A percentile compares a stretch with the other conserved stretches of the same genome.
phyloP scores from a whole-genome alignment of 1,140 invertebrate species.

The Uloborus diversus region DNA sequence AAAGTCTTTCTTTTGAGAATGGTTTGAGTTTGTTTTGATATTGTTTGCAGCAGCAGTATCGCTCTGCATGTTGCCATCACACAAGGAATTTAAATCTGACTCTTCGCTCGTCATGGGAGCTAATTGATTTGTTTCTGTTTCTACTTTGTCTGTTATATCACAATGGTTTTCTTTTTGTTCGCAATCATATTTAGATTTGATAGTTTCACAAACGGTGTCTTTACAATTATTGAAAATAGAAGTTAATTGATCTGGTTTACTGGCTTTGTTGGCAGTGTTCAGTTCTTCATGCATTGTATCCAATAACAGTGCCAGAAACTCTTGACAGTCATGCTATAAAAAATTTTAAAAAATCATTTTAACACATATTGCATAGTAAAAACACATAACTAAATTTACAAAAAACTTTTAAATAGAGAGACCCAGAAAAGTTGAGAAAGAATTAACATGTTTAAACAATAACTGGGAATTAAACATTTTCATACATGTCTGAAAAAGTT shows the following conservation, averaged over 20 bases:
- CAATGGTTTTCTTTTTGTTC: slow-evolving; percentile 19
- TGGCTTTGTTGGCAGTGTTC: slow-evolving; percentile 66
- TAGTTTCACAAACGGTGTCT: not conserved
- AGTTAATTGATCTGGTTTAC: not conserved
- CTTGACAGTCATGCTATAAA: slow-evolving; percentile 77
- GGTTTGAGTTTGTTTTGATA: not conserved
- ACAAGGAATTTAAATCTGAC: too few species aligned
- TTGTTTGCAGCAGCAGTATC: slow-evolving; percentile 7
- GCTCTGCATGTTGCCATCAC: not conserved
- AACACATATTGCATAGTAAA: too few species aligned
- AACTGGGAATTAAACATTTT: too few species aligned
- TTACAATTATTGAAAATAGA: not conserved
- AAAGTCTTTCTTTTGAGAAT: not conserved
- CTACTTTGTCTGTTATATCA: slow-evolving; percentile 10
- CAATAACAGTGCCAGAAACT: slow-evolving; percentile 75
- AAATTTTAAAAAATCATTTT: slow-evolving; percentile 1
- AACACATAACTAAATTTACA: not conserved
- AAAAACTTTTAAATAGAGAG: too few species aligned
- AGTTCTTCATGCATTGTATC: slow-evolving; percentile 77
- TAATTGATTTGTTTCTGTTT: not conserved
- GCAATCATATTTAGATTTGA: not conserved
- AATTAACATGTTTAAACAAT: too few species aligned
- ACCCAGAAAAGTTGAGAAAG: too few species aligned
- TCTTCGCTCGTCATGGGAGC: not conserved
- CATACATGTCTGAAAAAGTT: too few species aligned